phyloP scores from a whole-genome alignment of 2,113 vertebrate genomes.

The Shinisaurus crocodilurus region DNA sequence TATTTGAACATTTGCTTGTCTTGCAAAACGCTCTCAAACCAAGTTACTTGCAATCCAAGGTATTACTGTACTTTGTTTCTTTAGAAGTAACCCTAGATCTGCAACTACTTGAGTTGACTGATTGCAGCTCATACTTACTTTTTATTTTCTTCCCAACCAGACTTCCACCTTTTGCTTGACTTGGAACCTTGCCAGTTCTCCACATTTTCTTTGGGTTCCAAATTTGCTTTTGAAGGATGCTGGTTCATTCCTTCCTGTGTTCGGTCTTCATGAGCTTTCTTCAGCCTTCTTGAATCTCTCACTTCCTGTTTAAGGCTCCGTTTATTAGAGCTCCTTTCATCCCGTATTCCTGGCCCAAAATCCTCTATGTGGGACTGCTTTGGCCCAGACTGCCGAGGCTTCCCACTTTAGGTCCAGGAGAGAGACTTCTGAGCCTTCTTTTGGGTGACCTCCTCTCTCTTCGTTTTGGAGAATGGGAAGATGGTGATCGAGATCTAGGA shows the following conservation, averaged over 20 bases:
- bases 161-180: constrained; percentile 90
- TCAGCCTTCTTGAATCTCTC: constrained; percentile 84
- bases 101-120: neutral
- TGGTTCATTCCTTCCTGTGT: constrained; percentile 77
- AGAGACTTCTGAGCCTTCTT: constrained; percentile 85
- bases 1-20: no score
- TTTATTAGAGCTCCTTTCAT: constrained; percentile 82
- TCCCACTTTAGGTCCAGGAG: constrained; percentile 83
- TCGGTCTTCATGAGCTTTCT: constrained; percentile 86
- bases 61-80: neutral
- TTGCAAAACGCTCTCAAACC: no score
- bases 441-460: constrained; percentile 92
- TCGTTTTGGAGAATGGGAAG: constrained; percentile 86
- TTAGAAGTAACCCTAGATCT: neutral
- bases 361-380: constrained; percentile 81
- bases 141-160: constrained; percentile 97
- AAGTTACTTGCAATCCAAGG: no score
- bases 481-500: constrained; percentile 85
- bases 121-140: constrained; percentile 79
- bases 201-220: constrained; percentile 86
- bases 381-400: constrained; percentile 76
- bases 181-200: constrained; percentile 84
- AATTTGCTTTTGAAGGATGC: constrained; percentile 77
- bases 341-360: constrained; percentile 75
- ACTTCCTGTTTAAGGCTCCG: constrained; percentile 81